These are phyloP conservation scores for Melanerpes formicivorus DNA, from an alignment of 2,113 vertebrate species.

Conservation along the genomic window DNA sequence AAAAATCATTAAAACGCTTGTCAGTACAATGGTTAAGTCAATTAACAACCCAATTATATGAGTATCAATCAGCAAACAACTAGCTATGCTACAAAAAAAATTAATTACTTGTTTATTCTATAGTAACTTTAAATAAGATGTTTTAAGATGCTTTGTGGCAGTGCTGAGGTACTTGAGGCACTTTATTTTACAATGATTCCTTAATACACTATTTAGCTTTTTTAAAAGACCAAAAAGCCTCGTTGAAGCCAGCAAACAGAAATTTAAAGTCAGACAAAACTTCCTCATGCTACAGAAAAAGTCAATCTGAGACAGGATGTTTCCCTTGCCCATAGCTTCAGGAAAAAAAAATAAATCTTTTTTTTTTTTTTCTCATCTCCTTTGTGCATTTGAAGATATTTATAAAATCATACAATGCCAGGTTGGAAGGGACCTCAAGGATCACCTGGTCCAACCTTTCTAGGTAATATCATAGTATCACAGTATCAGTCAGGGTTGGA, in stretches of 20 bases:
- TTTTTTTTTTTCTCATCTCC: not conserved
- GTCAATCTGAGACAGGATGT: fast-evolving
- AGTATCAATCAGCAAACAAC: not conserved
- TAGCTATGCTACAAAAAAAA: not conserved
- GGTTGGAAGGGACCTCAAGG: too few species aligned
- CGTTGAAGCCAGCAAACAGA: not conserved
- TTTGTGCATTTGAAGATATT: not conserved
- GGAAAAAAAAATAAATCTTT: not conserved
- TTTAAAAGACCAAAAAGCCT: not conserved
- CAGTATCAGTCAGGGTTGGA: too few species aligned
- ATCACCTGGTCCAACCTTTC: too few species aligned
- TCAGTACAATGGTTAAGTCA: not conserved
- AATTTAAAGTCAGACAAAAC: not conserved
- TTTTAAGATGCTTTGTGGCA: not conserved
- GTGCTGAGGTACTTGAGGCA: not conserved
- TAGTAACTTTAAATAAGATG: not conserved
- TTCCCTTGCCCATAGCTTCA: not conserved
- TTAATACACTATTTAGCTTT: not conserved
- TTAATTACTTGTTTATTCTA: not conserved
- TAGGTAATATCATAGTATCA: too few species aligned
- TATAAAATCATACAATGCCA: too few species aligned
- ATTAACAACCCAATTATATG: not conserved
- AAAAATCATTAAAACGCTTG: not conserved
- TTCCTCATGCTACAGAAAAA: not conserved
- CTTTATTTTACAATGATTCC: not conserved